Evolutionary conservation across 1,140 invertebrate species (phyloP), one percentile per base, ranked within the genome.

Genomic region (Dreissena rostriformis): DNA sequence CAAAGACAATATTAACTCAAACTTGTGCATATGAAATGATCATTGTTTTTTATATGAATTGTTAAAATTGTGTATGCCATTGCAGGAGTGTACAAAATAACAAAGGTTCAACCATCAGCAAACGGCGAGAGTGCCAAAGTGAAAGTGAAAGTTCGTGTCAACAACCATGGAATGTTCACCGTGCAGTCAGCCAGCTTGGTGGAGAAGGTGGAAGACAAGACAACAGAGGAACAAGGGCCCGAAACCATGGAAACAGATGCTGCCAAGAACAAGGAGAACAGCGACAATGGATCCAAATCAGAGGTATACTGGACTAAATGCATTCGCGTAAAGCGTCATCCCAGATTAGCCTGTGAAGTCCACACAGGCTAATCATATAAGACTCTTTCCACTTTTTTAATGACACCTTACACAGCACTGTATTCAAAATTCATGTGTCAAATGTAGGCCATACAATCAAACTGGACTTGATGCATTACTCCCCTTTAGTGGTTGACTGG

Each of bases 111-210:
- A 87, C 97, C 68, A 96, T 96, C 57, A 89, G 96, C n/a, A 22
- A 97, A 97, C 86, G 98, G 97, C 8, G 97, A 98, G 89, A 96
- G 96, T 39, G 96, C 97, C 68, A 99, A 99, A 94, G 96, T 99
- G 0, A 99, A 99, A 93, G 96, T 99, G 0, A 99, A 99, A 94
- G 97, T 98, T 10, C 95, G 98, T 84, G 95, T 99, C 24, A 99
- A 99, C 94, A 94, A 97, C 19, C 97, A 99, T 93, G 99, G 99
- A 19, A 96, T 99, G 68, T 96, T 99, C 88, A 96, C 95, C 8
- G 95, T 99, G 6, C 95, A 96, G 5, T 97, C 96, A 81, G 98
- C 98, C 1, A 96, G 96, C 0, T 93, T 99, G 81, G 95, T 97
- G 29, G 98, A 99, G 92, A 97, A 94, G 96, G 95, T 90, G 26